Base-by-base conservation (phyloP, 2,888 invertebrate genomes). In the Itoplectis maculator region DNA sequence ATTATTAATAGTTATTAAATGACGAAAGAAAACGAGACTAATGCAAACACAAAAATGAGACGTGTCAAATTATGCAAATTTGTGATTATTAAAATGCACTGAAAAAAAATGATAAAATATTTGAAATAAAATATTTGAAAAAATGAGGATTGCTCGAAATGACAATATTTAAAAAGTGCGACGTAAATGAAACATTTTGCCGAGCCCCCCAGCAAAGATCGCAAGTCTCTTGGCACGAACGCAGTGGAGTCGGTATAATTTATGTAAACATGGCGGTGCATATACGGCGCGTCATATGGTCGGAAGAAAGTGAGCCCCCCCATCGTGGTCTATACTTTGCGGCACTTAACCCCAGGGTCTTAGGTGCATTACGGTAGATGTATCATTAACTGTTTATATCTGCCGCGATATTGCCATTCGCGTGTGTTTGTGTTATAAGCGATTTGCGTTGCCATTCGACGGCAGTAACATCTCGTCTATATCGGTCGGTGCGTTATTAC, bases 331-430 rank as follows among this genome's bases (percentile, higher is more conserved):
- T 82, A 82, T 82, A 82, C 79, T 82, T 79, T 76, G 76, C 59
- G 72, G 72, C 79, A 82, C 79, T 82, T 76, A 82, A 82, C 65
- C 81, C 76, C 82, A 76, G 79, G 61, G 72, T 76, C 49, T 23
- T 47, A 20, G 18, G 68, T 79, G 72, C 61, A 82, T 82, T 82
- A 82, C 75, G 51, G 47, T 23, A 72, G 79, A 82, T 79, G 66
- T 82, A 82, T 82, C 75, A 82, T 82, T 82, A 82, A 66, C 29
- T 61, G 42, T 42, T 45, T 37, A 63, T 47, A 66, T 37, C 75
- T 51, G 68, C 45, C 61, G 18, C 51, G 66, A 63, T 72, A 82
- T 75, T 76, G 68, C 61, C 13, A 45, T 59, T 40, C 18, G 11
- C 20, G 40, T 35, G 5, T 29, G 45, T 29, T 35, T 18, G 35